Base-by-base conservation (phyloP, 2,888 invertebrate species). In the Crossocerus cetratus region DNA sequence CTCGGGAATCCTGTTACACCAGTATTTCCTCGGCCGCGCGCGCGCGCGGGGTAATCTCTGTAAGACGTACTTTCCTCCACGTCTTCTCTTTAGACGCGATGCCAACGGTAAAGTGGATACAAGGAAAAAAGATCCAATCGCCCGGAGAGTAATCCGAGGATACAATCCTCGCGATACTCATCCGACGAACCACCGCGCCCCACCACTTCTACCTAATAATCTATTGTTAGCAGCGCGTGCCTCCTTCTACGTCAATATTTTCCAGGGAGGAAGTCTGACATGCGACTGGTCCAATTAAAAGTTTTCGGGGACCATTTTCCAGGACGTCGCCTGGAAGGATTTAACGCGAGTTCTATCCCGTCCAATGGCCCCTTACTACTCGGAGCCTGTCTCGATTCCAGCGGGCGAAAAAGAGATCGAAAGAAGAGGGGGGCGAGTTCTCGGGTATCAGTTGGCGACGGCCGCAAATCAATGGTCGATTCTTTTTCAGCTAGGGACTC, bases 1-100 rank as follows among this genome's bases (percentile, higher is more conserved):
- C 80, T 73, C 83, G 82, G 72, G 83, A 83, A 83, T 86, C 86
- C 86, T 84, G 86, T 86, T 86, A 86, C 84, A 86, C 86, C 86
- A 84, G 86, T 86, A 86, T 84, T 82, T 83, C 77, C 83, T 77
- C 63, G 77, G 72, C 32, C 32, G 32, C 32, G 32, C 32, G 32
- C 73, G 70, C 74, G 70, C 61, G n/a, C 75, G 72, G 66, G 67
- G 71, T 69, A 71, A 72, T 63, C 69, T 75, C 65, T 53, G 42
- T 53, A 60, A 65, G 65, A 58, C 75, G 64, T 69, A 72, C 78
- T 63, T 72, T 80, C 57, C 68, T 76, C 76, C 63, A 58, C 32
- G 64, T 57, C 54, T 59, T 67, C 65, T 66, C 66, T 72, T 66
- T 64, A 13, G 45, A 32, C 8, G 11, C 5, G 32, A 70, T 70